Evolutionary conservation across 2,888 invertebrate species (phyloP).

Genomic region (Tuberolachnus salignus): DNA sequence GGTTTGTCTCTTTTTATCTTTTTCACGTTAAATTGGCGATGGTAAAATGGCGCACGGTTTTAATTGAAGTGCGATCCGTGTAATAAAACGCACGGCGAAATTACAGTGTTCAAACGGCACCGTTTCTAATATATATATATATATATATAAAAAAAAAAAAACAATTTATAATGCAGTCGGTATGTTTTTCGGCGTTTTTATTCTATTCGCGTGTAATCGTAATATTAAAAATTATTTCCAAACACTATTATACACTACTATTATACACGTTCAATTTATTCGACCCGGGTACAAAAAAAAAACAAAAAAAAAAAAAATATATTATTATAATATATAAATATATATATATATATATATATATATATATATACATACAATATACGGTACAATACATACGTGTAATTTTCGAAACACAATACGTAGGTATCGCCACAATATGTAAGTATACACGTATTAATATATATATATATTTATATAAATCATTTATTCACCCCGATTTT

Average conservation of each 20-base stretch:
- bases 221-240: slow-evolving; percentile 10
- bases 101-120: neutral
- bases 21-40: too few species aligned
- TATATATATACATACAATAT: too few species aligned
- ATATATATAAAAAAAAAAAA: neutral
- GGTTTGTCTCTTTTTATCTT: too few species aligned
- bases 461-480: neutral
- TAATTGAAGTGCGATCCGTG: neutral
- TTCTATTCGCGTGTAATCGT: neutral
- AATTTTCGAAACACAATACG: neutral
- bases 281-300: too few species aligned
- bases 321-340: too few species aligned
- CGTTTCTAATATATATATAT: neutral
- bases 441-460: slow-evolving; percentile 1
- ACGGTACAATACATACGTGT: too few species aligned
- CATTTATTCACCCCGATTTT: slow-evolving; percentile 48
- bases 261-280: too few species aligned
- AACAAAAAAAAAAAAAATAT: too few species aligned
- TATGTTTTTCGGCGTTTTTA: neutral
- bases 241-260: too few species aligned
- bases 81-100: neutral
- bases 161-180: neutral
- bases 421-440: neutral
- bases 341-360: too few species aligned
- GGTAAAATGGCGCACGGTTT: neutral